Evolutionary conservation across 2,888 invertebrate species (phyloP).

Genomic region (Amblyjoppa fuscipennis): DNA sequence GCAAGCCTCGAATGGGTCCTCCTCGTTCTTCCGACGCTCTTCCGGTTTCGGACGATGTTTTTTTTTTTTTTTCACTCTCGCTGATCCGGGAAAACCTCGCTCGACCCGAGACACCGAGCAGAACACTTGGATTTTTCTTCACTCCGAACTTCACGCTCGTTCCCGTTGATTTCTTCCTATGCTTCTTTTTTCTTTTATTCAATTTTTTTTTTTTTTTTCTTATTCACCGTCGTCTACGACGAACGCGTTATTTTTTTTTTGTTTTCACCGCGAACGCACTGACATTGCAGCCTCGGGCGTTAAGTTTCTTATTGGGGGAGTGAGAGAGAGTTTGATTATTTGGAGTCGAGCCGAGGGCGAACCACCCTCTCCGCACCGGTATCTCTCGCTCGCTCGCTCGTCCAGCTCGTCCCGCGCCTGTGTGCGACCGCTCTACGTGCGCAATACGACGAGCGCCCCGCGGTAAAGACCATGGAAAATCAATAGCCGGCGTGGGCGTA

Average conservation of each 20-base stretch:
- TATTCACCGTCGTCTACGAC: neutral
- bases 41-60: neutral
- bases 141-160: neutral
- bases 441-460: conserved; percentile 75
- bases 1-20: too few relatives aligned
- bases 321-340: conserved; percentile 76
- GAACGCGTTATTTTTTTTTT: neutral
- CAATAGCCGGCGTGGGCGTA: conserved; percentile 77
- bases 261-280: conserved; percentile 8
- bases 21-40: neutral
- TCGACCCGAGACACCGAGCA: too few relatives aligned
- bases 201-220: neutral
- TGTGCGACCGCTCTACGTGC: conserved; percentile 78
- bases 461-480: conserved; percentile 78
- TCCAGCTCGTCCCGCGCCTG: conserved; percentile 67
- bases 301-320: conserved; percentile 67
- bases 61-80: neutral
- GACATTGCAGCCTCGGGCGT: conserved; percentile 60
- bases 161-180: neutral
- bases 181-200: too few relatives aligned
- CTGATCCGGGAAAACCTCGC: neutral
- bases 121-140: too few relatives aligned
- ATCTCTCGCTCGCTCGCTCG: conserved; percentile 49
- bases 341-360: conserved; percentile 76
- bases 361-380: conserved; percentile 68